phyloP scores from a whole-genome alignment of 2,797 vertebrate genomes.

The Microctenopoma steveboyesi region DNA sequence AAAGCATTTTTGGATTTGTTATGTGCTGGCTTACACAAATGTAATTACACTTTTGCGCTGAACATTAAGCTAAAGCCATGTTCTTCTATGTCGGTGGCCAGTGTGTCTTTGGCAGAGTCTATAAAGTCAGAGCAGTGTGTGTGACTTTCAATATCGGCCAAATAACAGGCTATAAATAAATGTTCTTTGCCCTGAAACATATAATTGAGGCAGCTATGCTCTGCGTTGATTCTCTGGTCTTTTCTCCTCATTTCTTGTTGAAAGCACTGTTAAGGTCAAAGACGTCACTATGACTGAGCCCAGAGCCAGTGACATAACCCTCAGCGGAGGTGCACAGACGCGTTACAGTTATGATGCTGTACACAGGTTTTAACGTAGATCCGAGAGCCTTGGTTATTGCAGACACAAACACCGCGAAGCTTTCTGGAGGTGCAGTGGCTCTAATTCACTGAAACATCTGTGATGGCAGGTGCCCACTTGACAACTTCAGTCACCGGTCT shows the following conservation, averaged over 20 bases:
- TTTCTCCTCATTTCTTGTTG: constrained; percentile 8
- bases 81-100: neutral
- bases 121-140: constrained; percentile 22
- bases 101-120: constrained; percentile 11
- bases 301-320: neutral
- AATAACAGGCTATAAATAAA: constrained; percentile 40
- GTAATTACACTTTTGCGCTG: neutral
- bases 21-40: neutral
- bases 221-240: constrained; percentile 3
- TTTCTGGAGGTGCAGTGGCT: constrained; percentile 33
- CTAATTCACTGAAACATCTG: constrained; percentile 54
- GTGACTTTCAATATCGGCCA: constrained; percentile 25
- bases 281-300: neutral
- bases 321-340: neutral
- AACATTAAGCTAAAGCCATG: neutral
- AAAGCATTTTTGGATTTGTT: no score
- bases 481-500: constrained; percentile 36
- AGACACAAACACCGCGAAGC: neutral
- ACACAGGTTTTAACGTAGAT: neutral
- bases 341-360: neutral
- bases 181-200: constrained; percentile 30
- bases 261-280: constrained; percentile 15
- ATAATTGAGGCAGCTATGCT: constrained; percentile 10
- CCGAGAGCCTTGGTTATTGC: constrained; percentile 23
- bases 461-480: constrained; percentile 50